These are phyloP conservation scores for Cyclopterus lumpus DNA, from an alignment of 2,797 vertebrate genomes.

Conservation along the genomic window DNA sequence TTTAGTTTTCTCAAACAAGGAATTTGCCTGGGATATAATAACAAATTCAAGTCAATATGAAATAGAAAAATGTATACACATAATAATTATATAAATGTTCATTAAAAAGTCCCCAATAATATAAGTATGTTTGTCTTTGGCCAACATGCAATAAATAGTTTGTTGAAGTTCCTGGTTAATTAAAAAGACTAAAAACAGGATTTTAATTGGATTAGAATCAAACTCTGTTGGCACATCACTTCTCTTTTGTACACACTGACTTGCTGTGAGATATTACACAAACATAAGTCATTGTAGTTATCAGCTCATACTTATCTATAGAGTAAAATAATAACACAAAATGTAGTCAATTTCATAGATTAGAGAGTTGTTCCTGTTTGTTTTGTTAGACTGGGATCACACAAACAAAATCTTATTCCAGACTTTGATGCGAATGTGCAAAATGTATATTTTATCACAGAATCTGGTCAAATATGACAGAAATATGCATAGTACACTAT, in stretches of 20 bases:
- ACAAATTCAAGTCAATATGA: neutral
- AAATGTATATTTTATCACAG: neutral
- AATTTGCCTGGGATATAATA: neutral
- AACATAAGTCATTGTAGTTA: neutral
- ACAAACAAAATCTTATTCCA: neutral
- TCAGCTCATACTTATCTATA: neutral
- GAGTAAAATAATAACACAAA: neutral
- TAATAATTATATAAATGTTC: too few relatives aligned
- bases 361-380: neutral
- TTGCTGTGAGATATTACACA: neutral
- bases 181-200: neutral
- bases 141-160: neutral
- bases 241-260: neutral
- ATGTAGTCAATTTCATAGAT: neutral
- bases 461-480: neutral
- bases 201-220: neutral
- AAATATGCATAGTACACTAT: neutral
- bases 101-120: neutral
- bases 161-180: neutral
- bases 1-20: neutral
- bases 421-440: neutral
- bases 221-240: neutral
- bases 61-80: neutral
- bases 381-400: neutral
- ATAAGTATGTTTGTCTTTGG: neutral